Base-by-base conservation (phyloP, 1,140 invertebrate genomes). In the Leptinotarsa texana region DNA sequence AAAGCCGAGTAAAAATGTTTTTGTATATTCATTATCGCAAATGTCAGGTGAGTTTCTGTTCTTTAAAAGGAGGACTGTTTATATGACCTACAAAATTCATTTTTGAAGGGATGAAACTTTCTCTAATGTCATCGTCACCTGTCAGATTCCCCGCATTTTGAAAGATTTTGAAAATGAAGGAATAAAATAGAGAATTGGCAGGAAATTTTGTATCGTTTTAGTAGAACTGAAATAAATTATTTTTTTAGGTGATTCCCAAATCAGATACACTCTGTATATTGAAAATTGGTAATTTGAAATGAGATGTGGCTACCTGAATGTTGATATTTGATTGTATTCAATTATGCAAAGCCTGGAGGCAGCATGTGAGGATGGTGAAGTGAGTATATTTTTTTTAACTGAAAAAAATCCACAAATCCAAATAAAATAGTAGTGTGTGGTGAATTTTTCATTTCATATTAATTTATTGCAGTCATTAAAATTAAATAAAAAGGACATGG, bases 291-390 rank as follows among this genome's bases (percentile, higher is more conserved):
- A 17, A 69, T 22, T 69, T 48, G 18, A 71, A 83, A 78, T 75
- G n/a, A 57, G 15, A 81, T 84, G 80, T 81, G 80, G 79, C 76
- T 80, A 82, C 82, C 83, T 84, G 82, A 82, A 85, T 85, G 85
- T 84, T 83, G 83, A 85, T 84, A 84, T 18, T 79, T 82, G 76
- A 80, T 78, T 81, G 78, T 67, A 82, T 78, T 83, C 82, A 88
- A 89, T 85, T 83, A 89, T 89, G 88, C 88, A 89, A 89, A 89
- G 88, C 84, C 85, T 89, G 87, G 88, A 89, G 84, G 88, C 87
- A 83, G 87, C 87, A 87, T 89, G 87, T 87, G 87, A 89, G 85
- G 88, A 89, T 87, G 88, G 88, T 86, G 88, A 89, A 84, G 88
- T 89, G 84, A 86, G 88, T 87, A 75, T 71, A 51, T 13, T 62